phyloP scores from a whole-genome alignment of 2,888 invertebrate species.

The Synanthedon andrenaeformis region DNA sequence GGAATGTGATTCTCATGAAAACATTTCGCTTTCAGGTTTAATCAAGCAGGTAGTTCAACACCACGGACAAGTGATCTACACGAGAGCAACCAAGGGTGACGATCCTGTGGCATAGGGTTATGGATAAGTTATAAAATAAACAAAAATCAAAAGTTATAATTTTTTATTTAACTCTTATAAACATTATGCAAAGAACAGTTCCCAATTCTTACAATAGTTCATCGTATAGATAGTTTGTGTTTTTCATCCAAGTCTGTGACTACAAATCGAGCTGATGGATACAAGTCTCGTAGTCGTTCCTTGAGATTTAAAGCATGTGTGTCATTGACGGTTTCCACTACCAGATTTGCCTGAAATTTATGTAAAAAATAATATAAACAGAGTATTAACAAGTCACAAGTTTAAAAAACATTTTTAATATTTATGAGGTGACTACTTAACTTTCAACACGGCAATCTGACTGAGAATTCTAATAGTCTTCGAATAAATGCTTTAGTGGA shows the following conservation, averaged over 20 bases:
- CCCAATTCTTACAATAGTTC: slow-evolving; percentile 3
- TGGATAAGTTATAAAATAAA: slow-evolving; percentile 57
- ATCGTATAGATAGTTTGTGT: slow-evolving; percentile 17
- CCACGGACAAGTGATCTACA: slow-evolving; percentile 97
- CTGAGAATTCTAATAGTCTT: too few relatives aligned
- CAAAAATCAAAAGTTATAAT: slow-evolving; percentile 26
- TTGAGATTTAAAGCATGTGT: slow-evolving; percentile 43
- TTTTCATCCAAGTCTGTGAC: slow-evolving; percentile 40
- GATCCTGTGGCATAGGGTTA: slow-evolving; percentile 80
- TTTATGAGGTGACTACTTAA: too few relatives aligned
- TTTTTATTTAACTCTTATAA: slow-evolving; percentile 6
- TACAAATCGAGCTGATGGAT: slow-evolving; percentile 45
- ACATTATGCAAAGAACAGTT: background rate
- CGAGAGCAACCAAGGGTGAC: slow-evolving; percentile 94
- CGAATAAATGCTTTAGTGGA: too few relatives aligned
- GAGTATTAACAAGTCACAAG: background rate
- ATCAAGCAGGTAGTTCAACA: slow-evolving; percentile 97
- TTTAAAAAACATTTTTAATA: too few relatives aligned
- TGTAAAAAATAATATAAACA: slow-evolving; percentile 6
- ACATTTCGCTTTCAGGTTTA: slow-evolving; percentile 73
- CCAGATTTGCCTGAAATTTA: slow-evolving; percentile 42
- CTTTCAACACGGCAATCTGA: too few relatives aligned
- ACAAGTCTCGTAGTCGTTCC: slow-evolving; percentile 36
- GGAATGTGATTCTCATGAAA: background rate
- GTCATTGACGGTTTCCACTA: slow-evolving; percentile 53